A percentile compares a stretch with the other conserved stretches of the same genome.
Evolutionary conservation across 1,140 invertebrate genomes (phyloP).

Genomic region (Mamestra configurata): DNA sequence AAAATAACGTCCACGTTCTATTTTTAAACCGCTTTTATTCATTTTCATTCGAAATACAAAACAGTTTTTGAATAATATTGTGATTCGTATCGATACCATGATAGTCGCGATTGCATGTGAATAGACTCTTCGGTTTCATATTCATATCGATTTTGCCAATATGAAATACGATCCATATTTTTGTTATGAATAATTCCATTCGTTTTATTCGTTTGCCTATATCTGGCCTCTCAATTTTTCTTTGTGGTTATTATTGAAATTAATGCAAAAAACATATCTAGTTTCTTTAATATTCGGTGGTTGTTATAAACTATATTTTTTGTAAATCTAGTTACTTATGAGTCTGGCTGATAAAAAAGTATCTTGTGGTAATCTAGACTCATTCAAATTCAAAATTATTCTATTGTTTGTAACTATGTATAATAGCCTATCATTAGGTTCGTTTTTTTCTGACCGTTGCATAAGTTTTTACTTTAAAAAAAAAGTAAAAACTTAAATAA

Average conservation of each 20-base stretch:
- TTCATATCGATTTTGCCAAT: conserved; percentile 4
- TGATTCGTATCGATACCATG: conserved; percentile 7
- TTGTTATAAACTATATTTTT: neutral
- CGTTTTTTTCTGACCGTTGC: no score
- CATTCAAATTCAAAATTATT: no score
- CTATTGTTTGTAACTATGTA: no score
- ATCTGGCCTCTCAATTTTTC: neutral
- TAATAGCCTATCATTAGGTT: no score
- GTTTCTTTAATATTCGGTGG: neutral
- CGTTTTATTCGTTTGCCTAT: neutral
- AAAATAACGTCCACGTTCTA: conserved; percentile 33
- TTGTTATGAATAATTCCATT: neutral
- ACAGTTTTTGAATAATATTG: conserved; percentile 9
- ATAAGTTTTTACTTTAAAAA: no score
- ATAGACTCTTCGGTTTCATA: conserved; percentile 1
- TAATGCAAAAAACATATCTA: neutral
- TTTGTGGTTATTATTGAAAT: neutral
- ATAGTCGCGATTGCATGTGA: conserved; percentile 21
- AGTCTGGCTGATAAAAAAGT: no score
- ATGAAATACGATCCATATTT: neutral
- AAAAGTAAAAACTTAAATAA: no score
- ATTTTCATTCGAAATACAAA: conserved; percentile 19
- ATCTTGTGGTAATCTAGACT: no score
- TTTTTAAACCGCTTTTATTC: conserved; percentile 33
- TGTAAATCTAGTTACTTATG: neutral